Evolutionary conservation across 2,113 vertebrate genomes (phyloP).

Genomic region (Spea multiplicata): DNA sequence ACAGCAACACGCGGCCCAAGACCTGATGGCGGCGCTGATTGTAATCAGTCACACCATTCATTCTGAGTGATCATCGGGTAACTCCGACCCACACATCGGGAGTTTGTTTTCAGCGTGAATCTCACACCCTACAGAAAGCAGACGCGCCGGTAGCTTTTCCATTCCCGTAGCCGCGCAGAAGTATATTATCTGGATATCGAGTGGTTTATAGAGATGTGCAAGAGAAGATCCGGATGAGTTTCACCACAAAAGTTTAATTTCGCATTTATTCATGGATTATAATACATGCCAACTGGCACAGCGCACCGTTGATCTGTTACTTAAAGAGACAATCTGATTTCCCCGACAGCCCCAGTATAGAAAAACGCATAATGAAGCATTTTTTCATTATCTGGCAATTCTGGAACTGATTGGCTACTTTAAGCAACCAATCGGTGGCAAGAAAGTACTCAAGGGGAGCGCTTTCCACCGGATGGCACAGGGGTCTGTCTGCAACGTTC

Average conservation of each 20-base stretch:
- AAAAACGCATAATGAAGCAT: too few relatives aligned
- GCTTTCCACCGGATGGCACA: too few relatives aligned
- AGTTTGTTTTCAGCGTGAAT: neutral
- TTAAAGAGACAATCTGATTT: too few relatives aligned
- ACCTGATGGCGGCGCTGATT: constrained; percentile 21
- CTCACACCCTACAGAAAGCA: too few relatives aligned
- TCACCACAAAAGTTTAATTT: neutral
- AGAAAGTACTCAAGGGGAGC: too few relatives aligned
- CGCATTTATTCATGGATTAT: neutral
- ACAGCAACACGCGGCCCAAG: neutral
- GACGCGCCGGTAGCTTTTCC: neutral
- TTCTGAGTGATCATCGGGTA: constrained; percentile 28
- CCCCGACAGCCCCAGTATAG: too few relatives aligned
- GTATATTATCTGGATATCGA: neutral
- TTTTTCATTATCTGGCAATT: too few relatives aligned
- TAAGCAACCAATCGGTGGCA: too few relatives aligned
- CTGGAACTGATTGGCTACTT: too few relatives aligned
- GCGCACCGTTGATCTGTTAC: too few relatives aligned
- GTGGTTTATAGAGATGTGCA: neutral
- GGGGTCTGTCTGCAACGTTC: too few relatives aligned
- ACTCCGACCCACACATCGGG: neutral
- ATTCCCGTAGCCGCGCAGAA: neutral
- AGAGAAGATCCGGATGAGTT: neutral
- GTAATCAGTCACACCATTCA: constrained; percentile 40
- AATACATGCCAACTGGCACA: neutral